Evolutionary conservation across 2,797 vertebrate species (phyloP), one percentile per base, ranked within the genome.

Genomic region (Gouania willdenowi): DNA sequence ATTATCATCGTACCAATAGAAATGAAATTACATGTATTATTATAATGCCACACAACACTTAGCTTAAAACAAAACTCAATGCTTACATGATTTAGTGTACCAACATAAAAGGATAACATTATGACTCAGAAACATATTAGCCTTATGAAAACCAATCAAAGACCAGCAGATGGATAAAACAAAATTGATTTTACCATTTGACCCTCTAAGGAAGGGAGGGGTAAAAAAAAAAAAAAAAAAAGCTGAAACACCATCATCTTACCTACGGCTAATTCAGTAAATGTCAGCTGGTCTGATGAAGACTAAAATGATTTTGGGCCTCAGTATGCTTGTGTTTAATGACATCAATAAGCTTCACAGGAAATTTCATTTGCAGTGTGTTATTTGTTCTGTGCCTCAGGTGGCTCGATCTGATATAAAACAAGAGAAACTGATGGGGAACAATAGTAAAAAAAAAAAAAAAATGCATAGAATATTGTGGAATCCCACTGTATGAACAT

Each of bases 321-420:
- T 84, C 73, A 81, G 85, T 88, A 85, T 86, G 88, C 79, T 83
- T 66, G 76, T 86, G 84, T 89, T 88, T 91, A 92, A 92, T 91
- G 87, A 90, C 82, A 91, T 88, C 89, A 89, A 86, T 87, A 89
- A 83, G 87, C 82, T 78, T 85, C 75, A 77, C 61, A 87, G 85
- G 78, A 90, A 90, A 90, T 89, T 87, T 87, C 67, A 87, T 89
- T 88, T 88, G 85, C 77, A 77, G 79, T 71, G 77, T 45, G 82
- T 86, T 90, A 91, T 88, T 86, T 89, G 80, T 84, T 86, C 74
- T 67, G 75, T 68, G 79, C 83, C 88, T 89, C 72, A 85, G 82
- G 83, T 89, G 81, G 69, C 53, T 46, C 5, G 15, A 70, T 70
- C 70, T 67, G 73, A 81, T 76, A 79, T 53, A 62, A 66, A 71